Percentiles rank a stretch among this genome's conserved stretches.
These are phyloP conservation scores for Aphaenogaster floridana DNA, from an alignment of 1,140 invertebrate species.

Conservation along the genomic window DNA sequence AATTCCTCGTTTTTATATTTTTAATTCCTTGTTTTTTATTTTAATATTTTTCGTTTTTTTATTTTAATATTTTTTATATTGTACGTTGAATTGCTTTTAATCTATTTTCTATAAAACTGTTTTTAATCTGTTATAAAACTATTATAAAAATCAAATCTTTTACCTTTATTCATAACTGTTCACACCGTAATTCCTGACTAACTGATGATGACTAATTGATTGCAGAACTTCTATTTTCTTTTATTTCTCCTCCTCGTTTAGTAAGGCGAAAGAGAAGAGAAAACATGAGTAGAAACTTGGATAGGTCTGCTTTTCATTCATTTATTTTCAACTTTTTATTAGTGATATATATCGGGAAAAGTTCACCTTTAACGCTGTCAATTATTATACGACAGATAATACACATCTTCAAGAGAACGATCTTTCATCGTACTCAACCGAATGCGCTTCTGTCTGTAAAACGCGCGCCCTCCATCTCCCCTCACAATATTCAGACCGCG, in stretches of 20 bases:
- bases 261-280: background rate
- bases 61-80: background rate
- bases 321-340: background rate
- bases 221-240: background rate
- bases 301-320: background rate
- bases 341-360: background rate
- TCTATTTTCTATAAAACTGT: background rate
- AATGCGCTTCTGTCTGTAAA: conserved; percentile 4
- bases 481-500: conserved; percentile 33
- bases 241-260: background rate
- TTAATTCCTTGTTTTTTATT: background rate
- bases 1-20: background rate
- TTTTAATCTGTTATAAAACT: background rate
- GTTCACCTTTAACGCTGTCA: conserved; percentile 16
- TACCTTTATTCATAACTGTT: background rate
- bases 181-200: background rate
- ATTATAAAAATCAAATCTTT: background rate
- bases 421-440: background rate
- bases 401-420: conserved; percentile 19
- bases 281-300: background rate
- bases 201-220: background rate
- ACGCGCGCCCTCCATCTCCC: background rate
- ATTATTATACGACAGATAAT: conserved; percentile 13
- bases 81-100: background rate
- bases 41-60: background rate